Conservation (phyloP, 2,888 invertebrate genomes). For the Ectropis crepuscularia region DNA sequence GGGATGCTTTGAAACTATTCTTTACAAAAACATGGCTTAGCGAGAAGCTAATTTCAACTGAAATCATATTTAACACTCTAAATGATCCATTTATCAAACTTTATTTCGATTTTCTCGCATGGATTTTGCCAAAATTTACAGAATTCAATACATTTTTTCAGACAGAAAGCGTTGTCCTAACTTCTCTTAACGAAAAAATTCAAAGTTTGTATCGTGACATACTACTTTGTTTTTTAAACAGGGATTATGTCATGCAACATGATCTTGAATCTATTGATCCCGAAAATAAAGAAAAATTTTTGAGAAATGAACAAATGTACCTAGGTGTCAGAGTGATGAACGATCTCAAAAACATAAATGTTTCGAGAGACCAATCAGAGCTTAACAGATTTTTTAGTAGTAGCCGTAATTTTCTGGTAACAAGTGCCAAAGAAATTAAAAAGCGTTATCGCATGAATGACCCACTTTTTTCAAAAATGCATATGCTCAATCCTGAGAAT, state of each 20-base stretch:
- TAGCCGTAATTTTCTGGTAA: neutral
- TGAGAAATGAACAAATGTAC: neutral
- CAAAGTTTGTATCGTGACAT: neutral
- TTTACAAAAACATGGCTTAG: neutral
- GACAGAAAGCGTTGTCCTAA: constrained; percentile 2
- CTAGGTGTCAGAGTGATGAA: neutral
- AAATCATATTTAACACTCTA: constrained; percentile 3
- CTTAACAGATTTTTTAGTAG: neutral
- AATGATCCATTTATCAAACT: neutral
- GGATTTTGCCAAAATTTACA: constrained; percentile 2
- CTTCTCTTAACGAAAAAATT: neutral
- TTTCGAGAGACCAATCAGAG: neutral
- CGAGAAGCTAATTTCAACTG: constrained; percentile 1
- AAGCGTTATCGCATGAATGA: constrained; percentile 4
- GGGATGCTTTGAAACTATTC: constrained; percentile 3
- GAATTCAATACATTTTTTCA: neutral
- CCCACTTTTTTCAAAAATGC: constrained; percentile 4
- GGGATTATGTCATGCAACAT: too few species aligned
- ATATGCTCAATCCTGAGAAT: neutral
- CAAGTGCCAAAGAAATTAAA: constrained; percentile 1
- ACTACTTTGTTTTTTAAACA: too few species aligned
- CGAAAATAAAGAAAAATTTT: too few species aligned
- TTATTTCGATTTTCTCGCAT: too few species aligned
- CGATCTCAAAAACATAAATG: neutral
- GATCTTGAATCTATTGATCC: too few species aligned